These are phyloP conservation scores for Mamestra configurata DNA, from an alignment of 1,140 invertebrate genomes.

Conservation along the genomic window DNA sequence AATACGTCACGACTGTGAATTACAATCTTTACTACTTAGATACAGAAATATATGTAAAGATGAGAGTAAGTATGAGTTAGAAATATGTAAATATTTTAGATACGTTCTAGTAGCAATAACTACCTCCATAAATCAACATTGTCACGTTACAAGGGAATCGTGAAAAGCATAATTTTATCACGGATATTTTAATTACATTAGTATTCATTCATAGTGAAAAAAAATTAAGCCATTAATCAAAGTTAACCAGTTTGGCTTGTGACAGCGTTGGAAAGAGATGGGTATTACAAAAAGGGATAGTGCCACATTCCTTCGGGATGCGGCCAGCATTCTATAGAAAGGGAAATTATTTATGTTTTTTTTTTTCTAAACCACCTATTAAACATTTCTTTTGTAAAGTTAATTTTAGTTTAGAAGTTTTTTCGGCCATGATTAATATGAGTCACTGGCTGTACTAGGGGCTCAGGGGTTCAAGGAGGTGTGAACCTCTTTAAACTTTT, in stretches of 20 bases:
- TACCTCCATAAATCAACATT: background rate
- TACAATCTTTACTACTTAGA: no score
- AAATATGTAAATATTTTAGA: no score
- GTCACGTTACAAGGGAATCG: background rate
- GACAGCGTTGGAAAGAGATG: conserved; percentile 63
- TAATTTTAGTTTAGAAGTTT: conserved; percentile 58
- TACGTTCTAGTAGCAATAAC: background rate
- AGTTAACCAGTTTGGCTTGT: conserved; percentile 72
- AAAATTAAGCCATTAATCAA: conserved; percentile 77
- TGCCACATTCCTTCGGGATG: conserved; percentile 73
- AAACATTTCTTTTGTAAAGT: conserved; percentile 62
- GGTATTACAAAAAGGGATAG: conserved; percentile 72
- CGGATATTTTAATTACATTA: conserved; percentile 69
- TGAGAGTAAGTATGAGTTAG: no score
- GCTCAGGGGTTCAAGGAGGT: conserved; percentile 54
- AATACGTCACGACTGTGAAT: no score
- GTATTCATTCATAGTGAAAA: conserved; percentile 71
- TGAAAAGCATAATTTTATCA: conserved; percentile 5
- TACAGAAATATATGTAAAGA: no score
- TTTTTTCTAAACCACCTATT: conserved; percentile 70
- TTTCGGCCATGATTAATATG: conserved; percentile 57
- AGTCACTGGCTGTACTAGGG: no score
- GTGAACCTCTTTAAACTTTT: conserved; percentile 52
- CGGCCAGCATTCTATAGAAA: conserved; percentile 74
- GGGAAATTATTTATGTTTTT: conserved; percentile 75